phyloP scores from a whole-genome alignment of 2,113 vertebrate species.

The Grammomys dolichurus region DNA sequence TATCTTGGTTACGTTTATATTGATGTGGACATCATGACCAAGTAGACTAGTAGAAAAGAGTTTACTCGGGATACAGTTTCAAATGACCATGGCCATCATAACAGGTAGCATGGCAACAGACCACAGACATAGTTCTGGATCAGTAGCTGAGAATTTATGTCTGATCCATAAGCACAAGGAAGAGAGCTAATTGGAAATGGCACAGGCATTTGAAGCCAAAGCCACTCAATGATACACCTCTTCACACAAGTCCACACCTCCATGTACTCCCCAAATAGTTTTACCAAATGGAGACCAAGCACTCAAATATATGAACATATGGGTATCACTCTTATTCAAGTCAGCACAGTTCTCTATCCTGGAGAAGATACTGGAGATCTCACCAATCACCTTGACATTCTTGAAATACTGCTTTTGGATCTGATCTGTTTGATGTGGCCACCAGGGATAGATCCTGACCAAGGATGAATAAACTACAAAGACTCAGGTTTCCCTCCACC shows the following conservation, averaged over 20 bases:
- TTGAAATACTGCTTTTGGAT: background rate
- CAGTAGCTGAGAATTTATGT: background rate
- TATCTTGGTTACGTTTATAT: background rate
- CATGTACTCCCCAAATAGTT: background rate
- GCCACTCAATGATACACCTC: background rate
- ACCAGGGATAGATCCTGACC: background rate
- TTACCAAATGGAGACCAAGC: background rate
- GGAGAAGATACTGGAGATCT: background rate
- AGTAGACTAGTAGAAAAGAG: background rate
- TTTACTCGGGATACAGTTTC: background rate
- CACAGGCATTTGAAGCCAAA: background rate
- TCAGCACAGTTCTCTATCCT: background rate
- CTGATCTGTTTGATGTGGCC: background rate
- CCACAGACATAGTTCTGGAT: background rate
- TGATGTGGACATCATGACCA: background rate
- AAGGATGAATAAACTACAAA: background rate
- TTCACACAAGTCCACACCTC: background rate
- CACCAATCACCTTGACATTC: background rate
- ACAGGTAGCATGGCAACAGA: background rate
- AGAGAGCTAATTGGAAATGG: background rate
- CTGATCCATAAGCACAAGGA: background rate
- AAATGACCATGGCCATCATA: background rate
- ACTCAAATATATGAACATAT: background rate
- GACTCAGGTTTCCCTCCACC: background rate
- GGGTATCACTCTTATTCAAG: background rate